phyloP scores from a whole-genome alignment of 2,888 invertebrate genomes.

The Aricia artaxerxes region DNA sequence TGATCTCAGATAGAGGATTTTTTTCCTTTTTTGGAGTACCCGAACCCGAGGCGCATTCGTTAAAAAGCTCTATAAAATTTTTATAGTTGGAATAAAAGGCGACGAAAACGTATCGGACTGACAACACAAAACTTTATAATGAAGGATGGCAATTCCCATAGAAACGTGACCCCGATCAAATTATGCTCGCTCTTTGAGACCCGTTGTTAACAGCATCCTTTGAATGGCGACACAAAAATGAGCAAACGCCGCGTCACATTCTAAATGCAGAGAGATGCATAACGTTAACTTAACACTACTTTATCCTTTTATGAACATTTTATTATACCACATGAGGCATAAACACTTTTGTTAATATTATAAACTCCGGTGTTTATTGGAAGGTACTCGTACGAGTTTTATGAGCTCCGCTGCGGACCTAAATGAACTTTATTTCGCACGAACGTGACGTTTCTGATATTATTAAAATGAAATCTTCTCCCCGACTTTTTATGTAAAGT shows the following conservation, averaged over 20 bases:
- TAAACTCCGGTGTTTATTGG: conserved; percentile 54
- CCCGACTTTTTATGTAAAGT: not conserved
- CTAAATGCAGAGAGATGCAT: conserved; percentile 64
- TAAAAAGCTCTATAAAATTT: not conserved
- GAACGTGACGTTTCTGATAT: conserved; percentile 14
- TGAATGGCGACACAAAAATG: conserved; percentile 74
- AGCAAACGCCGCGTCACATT: conserved; percentile 75
- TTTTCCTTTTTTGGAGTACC: conserved; percentile 14
- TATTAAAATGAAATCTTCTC: not conserved
- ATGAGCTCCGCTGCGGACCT: conserved; percentile 23
- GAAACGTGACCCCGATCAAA: conserved; percentile 77
- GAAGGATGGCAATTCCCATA: conserved; percentile 69
- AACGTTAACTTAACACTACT: conserved; percentile 74
- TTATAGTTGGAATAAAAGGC: conserved; percentile 10
- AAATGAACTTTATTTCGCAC: conserved; percentile 21
- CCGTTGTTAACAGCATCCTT: conserved; percentile 79
- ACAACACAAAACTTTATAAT: conserved; percentile 41
- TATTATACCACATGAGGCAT: conserved; percentile 56
- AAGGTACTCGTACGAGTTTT: conserved; percentile 31
- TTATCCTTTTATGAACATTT: conserved; percentile 64
- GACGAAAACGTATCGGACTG: conserved; percentile 21
- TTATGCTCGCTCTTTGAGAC: conserved; percentile 77
- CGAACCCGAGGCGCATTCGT: conserved; percentile 1
- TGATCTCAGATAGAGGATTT: conserved; percentile 24
- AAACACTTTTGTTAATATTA: conserved; percentile 55